Conservation (phyloP, 2,113 vertebrate genomes). For the Oreochromis aureus region DNA sequence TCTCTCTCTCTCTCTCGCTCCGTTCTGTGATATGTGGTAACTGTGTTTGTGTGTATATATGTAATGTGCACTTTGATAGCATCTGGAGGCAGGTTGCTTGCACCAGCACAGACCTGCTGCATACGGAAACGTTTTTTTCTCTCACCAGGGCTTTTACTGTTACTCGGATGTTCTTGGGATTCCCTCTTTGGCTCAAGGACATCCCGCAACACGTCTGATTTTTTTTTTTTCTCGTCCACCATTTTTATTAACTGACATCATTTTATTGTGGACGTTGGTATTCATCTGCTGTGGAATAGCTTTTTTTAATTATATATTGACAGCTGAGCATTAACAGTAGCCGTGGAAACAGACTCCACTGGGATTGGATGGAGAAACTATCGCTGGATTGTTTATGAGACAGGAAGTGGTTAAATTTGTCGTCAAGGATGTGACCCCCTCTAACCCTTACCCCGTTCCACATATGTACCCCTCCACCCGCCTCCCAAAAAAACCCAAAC, state of each 20-base stretch:
- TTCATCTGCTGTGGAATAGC: background rate
- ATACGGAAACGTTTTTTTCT: constrained; percentile 27
- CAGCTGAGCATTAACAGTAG: background rate
- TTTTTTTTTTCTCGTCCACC: background rate
- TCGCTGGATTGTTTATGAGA: constrained; percentile 14
- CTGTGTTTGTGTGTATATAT: constrained; percentile 1
- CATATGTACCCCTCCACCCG: background rate
- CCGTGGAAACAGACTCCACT: background rate
- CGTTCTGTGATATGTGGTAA: constrained; percentile 15
- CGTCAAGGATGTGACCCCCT: constrained; percentile 6
- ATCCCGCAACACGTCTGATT: background rate
- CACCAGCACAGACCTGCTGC: constrained; percentile 30
- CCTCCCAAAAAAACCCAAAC: background rate
- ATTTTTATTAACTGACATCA: background rate
- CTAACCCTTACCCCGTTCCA: background rate
- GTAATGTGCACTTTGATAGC: constrained; percentile 36
- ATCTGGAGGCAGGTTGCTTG: constrained; percentile 56
- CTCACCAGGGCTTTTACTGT: constrained; percentile 20
- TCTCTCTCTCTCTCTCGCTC: background rate
- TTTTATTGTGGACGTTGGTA: background rate
- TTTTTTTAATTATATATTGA: background rate
- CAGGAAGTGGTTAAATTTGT: constrained; percentile 38
- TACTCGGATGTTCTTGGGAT: constrained; percentile 32
- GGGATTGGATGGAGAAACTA: background rate
- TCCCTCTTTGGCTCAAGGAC: constrained; percentile 28